phyloP scores from a whole-genome alignment of 2,113 vertebrate genomes.

The Pseudopipra pipra region DNA sequence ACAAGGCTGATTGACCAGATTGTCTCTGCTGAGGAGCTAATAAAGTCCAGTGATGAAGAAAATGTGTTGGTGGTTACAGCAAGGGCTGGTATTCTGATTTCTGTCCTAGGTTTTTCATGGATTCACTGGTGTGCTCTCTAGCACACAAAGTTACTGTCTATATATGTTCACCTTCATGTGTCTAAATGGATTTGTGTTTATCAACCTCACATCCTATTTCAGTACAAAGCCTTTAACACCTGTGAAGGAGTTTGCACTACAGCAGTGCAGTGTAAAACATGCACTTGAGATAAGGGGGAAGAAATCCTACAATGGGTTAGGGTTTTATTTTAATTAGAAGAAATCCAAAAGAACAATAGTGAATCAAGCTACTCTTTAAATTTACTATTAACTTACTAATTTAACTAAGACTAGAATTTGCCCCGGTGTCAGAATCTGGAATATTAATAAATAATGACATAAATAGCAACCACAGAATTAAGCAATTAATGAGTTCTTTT shows the following conservation, averaged over 20 bases:
- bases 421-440: slow-evolving; percentile 29
- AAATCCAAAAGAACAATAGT: slow-evolving; percentile 46
- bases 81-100: background rate
- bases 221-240: background rate
- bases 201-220: background rate
- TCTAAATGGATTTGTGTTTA: background rate
- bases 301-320: background rate
- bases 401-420: slow-evolving; percentile 40
- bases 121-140: background rate
- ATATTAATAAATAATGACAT: slow-evolving; percentile 63
- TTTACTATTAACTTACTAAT: slow-evolving; percentile 18
- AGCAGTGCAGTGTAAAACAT: background rate
- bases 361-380: background rate
- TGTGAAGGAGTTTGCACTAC: background rate
- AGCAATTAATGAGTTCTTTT: slow-evolving; percentile 61
- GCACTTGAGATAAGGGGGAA: background rate
- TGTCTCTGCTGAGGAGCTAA: background rate
- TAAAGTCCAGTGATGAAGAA: background rate
- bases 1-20: background rate
- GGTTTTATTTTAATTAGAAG: background rate
- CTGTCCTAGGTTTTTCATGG: background rate
- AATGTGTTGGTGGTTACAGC: background rate
- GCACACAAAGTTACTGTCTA: background rate
- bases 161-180: accelerated
- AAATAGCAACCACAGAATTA: slow-evolving; percentile 57